These are phyloP conservation scores for Nannoperca australis DNA, from an alignment of 2,797 vertebrate species.

Conservation along the genomic window DNA sequence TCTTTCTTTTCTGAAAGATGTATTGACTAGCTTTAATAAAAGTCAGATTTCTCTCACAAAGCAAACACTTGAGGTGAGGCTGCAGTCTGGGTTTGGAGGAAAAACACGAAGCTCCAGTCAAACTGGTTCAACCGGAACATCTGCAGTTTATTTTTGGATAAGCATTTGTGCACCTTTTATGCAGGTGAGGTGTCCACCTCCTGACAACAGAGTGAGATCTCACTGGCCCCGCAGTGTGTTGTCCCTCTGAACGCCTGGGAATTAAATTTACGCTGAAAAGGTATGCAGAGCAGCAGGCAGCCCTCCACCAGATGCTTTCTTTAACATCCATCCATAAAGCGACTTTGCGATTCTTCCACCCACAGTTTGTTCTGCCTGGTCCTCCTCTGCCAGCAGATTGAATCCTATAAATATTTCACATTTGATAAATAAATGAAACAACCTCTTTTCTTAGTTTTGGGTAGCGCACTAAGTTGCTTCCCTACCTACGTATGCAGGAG, in stretches of 20 bases:
- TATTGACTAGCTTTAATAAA: background rate
- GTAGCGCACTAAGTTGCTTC: slow-evolving; percentile 56
- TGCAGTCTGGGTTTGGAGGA: slow-evolving; percentile 35
- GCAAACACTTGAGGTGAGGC: slow-evolving; percentile 36
- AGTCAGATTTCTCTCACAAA: slow-evolving; percentile 1
- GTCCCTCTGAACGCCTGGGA: slow-evolving; percentile 68
- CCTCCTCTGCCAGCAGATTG: slow-evolving; percentile 77
- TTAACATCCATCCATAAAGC: slow-evolving; percentile 71
- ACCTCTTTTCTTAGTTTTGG: slow-evolving; percentile 78
- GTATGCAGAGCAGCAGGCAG: slow-evolving; percentile 70
- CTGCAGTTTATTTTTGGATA: slow-evolving; percentile 36
- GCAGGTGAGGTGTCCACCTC: slow-evolving; percentile 37
- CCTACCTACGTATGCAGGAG: slow-evolving; percentile 58
- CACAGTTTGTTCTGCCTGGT: slow-evolving; percentile 74
- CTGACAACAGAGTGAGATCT: slow-evolving; percentile 41
- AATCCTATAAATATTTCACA: slow-evolving; percentile 83
- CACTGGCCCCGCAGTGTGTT: slow-evolving; percentile 52
- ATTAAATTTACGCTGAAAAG: slow-evolving; percentile 70
- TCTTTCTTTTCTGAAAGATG: slow-evolving; percentile 10
- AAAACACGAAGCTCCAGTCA: slow-evolving; percentile 42
- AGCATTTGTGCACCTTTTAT: slow-evolving; percentile 9
- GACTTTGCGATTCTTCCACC: slow-evolving; percentile 73
- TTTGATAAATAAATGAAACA: slow-evolving; percentile 86
- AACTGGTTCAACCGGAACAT: slow-evolving; percentile 66
- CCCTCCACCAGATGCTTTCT: slow-evolving; percentile 62